Conservation (phyloP, 2,797 vertebrate genomes). For the Cephalopachus bancanus region DNA sequence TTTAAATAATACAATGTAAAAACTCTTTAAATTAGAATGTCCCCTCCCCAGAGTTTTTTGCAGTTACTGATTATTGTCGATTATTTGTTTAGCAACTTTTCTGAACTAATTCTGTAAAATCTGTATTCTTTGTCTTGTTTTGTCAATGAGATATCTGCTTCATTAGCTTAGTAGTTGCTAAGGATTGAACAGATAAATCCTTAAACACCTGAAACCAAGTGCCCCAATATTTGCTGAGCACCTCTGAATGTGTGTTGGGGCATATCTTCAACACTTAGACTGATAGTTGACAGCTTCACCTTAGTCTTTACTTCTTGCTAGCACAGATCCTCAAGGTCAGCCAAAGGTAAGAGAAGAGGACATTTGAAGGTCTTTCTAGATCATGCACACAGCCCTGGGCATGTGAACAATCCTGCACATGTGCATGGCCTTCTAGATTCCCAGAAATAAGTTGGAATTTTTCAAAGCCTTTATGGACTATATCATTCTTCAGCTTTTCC, state of each 20-base stretch:
- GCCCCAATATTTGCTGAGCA: not conserved
- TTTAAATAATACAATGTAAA: constrained; percentile 1
- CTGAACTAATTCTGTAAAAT: constrained; percentile 29
- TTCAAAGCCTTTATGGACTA: not conserved
- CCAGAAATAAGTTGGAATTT: not conserved
- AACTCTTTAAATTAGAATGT: constrained; percentile 2
- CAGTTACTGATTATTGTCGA: not conserved
- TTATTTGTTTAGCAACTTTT: not conserved
- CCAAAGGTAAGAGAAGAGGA: not conserved
- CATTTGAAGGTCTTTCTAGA: not conserved
- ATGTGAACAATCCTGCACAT: not conserved
- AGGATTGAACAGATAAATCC: not conserved
- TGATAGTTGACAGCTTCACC: not conserved
- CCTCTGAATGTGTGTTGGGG: not conserved
- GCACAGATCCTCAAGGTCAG: not conserved
- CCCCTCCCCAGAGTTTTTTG: not conserved
- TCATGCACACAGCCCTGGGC: not conserved
- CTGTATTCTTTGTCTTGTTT: not conserved
- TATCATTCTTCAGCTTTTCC: not conserved
- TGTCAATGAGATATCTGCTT: not conserved
- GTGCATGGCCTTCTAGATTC: not conserved
- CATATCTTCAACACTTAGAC: not conserved
- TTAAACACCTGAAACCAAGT: not conserved
- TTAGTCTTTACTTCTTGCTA: not conserved
- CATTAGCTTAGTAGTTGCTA: not conserved